phyloP scores from a whole-genome alignment of 2,888 invertebrate species.

The Anoplius nigerrimus region DNA sequence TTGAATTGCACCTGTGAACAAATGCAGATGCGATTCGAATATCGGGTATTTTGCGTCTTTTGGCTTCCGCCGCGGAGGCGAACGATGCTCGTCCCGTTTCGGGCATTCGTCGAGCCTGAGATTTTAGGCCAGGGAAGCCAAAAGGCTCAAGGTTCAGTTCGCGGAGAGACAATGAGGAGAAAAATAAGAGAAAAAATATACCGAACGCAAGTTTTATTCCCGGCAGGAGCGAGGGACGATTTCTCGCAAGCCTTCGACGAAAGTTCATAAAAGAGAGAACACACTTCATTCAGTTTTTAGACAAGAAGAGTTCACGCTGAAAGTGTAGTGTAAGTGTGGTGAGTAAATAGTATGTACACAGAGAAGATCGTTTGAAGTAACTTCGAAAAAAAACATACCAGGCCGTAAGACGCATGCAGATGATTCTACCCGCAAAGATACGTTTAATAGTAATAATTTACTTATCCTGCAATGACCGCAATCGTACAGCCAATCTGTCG shows the following conservation, averaged over 20 bases:
- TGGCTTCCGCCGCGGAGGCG: too few species aligned
- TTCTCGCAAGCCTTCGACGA: conserved; percentile 56
- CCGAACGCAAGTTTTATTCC: conserved; percentile 35
- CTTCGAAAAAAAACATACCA: conserved; percentile 44
- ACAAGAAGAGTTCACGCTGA: conserved; percentile 69
- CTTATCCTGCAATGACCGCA: background rate
- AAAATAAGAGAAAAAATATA: too few species aligned
- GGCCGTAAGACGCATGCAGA: conserved; percentile 54
- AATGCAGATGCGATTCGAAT: too few species aligned
- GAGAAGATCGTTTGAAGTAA: conserved; percentile 36
- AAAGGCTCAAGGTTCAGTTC: too few species aligned
- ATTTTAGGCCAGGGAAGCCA: too few species aligned
- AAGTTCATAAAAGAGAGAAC: conserved; percentile 54
- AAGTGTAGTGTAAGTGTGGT: conserved; percentile 57
- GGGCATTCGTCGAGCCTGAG: too few species aligned
- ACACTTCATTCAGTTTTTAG: conserved; percentile 58
- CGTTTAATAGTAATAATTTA: too few species aligned
- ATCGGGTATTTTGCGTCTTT: too few species aligned
- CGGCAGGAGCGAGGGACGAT: conserved; percentile 53
- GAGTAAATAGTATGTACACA: conserved; percentile 41
- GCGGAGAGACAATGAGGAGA: too few species aligned
- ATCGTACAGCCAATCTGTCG: background rate
- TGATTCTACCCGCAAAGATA: conserved; percentile 46
- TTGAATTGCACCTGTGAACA: background rate
- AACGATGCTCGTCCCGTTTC: too few species aligned